Conservation (phyloP, 2,888 invertebrate species). For the Psylliodes chrysocephalus region DNA sequence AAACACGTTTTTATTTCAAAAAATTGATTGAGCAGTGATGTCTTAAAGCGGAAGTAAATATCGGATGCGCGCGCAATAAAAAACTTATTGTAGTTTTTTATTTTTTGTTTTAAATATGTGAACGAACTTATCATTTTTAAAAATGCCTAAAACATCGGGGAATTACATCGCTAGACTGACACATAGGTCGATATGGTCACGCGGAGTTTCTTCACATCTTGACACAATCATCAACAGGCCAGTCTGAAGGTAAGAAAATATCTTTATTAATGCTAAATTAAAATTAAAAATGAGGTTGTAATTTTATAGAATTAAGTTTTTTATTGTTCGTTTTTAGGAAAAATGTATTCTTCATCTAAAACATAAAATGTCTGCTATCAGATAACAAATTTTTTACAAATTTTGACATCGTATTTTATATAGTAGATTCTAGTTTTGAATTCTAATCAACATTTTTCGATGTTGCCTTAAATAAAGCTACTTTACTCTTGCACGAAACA, state of each 20-base stretch:
- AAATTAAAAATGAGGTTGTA: no score
- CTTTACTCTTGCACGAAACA: no score
- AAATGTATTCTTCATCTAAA: no score
- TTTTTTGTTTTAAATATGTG: not conserved
- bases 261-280: no score
- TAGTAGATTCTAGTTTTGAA: no score
- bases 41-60: not conserved
- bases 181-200: not conserved
- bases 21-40: not conserved
- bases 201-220: not conserved
- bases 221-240: slow-evolving; percentile 1
- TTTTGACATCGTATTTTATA: no score
- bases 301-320: no score
- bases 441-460: no score
- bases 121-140: not conserved
- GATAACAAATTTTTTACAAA: no score
- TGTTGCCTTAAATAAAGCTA: no score
- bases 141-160: not conserved
- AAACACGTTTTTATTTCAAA: not conserved
- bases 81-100: not conserved
- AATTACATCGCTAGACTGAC: not conserved
- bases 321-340: no score
- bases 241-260: slow-evolving; percentile 11
- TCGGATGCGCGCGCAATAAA: not conserved
- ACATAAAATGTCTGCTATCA: no score